phyloP scores from a whole-genome alignment of 2,797 vertebrate species.

The Esox masquinongy region DNA sequence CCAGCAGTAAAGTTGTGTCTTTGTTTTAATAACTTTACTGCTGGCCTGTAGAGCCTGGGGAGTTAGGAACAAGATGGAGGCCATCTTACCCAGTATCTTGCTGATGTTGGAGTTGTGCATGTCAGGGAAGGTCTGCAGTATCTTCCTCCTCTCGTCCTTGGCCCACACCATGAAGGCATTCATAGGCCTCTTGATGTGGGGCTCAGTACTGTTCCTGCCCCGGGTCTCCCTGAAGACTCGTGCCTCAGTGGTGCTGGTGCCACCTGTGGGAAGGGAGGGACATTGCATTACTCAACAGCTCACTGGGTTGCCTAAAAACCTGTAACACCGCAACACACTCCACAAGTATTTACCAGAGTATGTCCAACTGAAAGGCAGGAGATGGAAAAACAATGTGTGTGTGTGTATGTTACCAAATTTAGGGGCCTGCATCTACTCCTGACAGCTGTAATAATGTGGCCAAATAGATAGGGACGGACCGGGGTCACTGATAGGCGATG shows the following conservation, averaged over 20 bases:
- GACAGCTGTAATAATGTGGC: no score
- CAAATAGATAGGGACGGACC: no score
- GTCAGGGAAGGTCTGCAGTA: conserved; percentile 98
- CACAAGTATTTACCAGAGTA: background rate
- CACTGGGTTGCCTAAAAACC: background rate
- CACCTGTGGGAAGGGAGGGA: conserved; percentile 74
- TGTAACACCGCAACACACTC: background rate
- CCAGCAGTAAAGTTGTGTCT: no score
- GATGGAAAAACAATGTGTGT: no score
- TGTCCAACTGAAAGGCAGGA: background rate
- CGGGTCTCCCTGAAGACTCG: conserved; percentile 95
- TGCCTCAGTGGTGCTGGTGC: conserved; percentile 89
- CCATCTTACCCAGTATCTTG: conserved; percentile 94
- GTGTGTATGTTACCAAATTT: no score
- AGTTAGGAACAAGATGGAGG: background rate
- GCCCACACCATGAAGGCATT: conserved; percentile 99
- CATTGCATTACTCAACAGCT: background rate
- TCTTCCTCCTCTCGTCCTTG: conserved; percentile 97
- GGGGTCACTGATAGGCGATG: background rate
- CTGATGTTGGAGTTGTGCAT: conserved; percentile 99
- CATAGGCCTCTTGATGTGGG: conserved; percentile 98
- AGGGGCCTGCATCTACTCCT: no score
- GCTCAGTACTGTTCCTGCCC: conserved; percentile 89
- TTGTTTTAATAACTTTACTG: no score
- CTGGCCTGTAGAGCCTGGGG: no score